phyloP scores from a whole-genome alignment of 2,113 vertebrate genomes.

The Cettia cetti region DNA sequence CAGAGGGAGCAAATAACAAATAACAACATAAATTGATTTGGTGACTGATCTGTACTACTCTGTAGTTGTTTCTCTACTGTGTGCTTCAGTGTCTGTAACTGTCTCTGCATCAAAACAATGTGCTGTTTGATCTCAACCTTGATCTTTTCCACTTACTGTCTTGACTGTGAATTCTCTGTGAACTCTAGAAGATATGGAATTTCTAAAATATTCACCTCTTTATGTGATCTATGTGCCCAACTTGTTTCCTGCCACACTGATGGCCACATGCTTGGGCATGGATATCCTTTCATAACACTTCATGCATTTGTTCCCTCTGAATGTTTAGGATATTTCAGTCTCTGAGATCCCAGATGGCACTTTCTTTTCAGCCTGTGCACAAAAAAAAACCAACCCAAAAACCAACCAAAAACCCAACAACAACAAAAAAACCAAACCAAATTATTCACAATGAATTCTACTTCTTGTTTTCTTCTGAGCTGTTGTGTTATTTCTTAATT shows the following conservation, averaged over 20 bases:
- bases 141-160: not conserved
- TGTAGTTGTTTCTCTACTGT: not conserved
- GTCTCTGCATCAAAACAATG: not conserved
- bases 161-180: not conserved
- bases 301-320: not conserved
- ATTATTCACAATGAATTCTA: not conserved
- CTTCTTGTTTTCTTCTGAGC: not conserved
- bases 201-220: not conserved
- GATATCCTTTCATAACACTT: not conserved
- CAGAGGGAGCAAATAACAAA: not conserved
- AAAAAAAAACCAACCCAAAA: not conserved
- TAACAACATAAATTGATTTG: not conserved
- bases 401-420: not conserved
- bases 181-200: not conserved
- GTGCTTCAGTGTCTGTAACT: not conserved
- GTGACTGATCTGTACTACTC: not conserved
- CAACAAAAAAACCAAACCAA: not conserved
- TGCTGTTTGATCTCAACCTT: not conserved
- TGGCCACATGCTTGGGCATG: not conserved
- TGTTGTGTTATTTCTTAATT: not conserved
- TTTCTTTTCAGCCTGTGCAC: not conserved
- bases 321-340: not conserved
- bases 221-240: not conserved
- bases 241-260: not conserved
- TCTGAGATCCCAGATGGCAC: not conserved